Evolutionary conservation across 2,797 vertebrate species (phyloP), one percentile per base, ranked within the genome.

Genomic region (Harpagifer antarcticus): DNA sequence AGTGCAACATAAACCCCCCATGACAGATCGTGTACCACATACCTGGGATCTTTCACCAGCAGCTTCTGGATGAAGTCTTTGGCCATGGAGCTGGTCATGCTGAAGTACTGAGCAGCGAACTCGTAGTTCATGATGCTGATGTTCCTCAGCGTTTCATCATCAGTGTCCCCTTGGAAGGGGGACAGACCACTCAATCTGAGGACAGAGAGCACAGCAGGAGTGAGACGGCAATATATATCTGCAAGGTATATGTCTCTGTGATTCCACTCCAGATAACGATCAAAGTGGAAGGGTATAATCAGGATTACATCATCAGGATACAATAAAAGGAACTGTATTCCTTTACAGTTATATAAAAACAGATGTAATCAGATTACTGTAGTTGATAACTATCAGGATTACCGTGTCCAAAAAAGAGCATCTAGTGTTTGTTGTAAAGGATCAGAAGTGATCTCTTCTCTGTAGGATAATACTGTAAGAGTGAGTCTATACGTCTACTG

Each of bases 21-120:
- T 27, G 27, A 27, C 27, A 27, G 27, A 27, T 27, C 4, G 27
- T 27, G 27, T 27, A 47, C 3, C 14, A 76, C 79, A 70, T 85
- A 96, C 95, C 17, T 91, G 47, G 90, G 82, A 12, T 88, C 84
- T 62, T 93, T 95, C 40, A 96, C 63, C 68, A 97, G 82, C 9
- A 96, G 94, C 73, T 93, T 95, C 82, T 75, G 76, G 74, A 96
- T 96, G 82, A 96, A 96, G 45, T 95, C 95, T 89, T 96, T 96
- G 76, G 95, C 95, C 91, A 93, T 89, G 48, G 86, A 85, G 0
- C 93, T 95, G 40, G 95, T 95, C 54, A 83, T 90, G 82, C 88
- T 90, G 82, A 96, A 97, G 79, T 81, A 81, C 0, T 48, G 87
- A 3, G 91, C 85, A 33, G 94, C 88, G 7, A 96, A 96, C 68